phyloP scores from a whole-genome alignment of 2,113 vertebrate species.

The Ciconia stormi region DNA sequence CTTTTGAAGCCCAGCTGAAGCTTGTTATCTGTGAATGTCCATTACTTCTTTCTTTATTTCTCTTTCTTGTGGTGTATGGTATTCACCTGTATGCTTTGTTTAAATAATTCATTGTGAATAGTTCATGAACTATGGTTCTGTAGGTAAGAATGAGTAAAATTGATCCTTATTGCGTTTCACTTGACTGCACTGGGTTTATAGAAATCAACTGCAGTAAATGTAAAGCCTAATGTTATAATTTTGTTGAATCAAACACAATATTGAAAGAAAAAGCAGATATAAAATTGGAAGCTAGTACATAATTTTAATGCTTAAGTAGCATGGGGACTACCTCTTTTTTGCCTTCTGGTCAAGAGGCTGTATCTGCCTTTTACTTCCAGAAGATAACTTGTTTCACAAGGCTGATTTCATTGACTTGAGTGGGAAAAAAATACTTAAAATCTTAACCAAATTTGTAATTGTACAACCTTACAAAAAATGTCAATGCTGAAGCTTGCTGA shows the following conservation, averaged over 20 bases:
- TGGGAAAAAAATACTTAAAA: not conserved
- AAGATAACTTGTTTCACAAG: not conserved
- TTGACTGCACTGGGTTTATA: not conserved
- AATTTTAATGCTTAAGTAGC: not conserved
- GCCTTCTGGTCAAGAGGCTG: not conserved
- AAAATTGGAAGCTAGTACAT: not conserved
- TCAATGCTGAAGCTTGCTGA: not conserved
- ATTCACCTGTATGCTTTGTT: not conserved
- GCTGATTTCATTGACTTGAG: not conserved
- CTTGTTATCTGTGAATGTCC: not conserved
- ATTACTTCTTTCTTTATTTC: not conserved
- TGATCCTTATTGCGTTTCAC: not conserved
- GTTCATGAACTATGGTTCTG: not conserved
- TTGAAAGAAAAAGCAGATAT: not conserved
- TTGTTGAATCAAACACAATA: not conserved
- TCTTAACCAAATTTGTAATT: not conserved
- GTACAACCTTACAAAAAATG: not conserved
- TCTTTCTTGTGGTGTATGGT: not conserved
- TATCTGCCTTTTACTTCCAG: not conserved
- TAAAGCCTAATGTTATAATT: not conserved
- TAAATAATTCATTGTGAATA: not conserved
- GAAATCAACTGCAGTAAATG: not conserved
- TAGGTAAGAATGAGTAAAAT: not conserved
- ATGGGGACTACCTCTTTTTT: not conserved
- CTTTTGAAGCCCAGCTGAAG: not conserved